These are phyloP conservation scores for Drosophila paucipuncta DNA, from an alignment of 2,888 invertebrate species.

Conservation along the genomic window DNA sequence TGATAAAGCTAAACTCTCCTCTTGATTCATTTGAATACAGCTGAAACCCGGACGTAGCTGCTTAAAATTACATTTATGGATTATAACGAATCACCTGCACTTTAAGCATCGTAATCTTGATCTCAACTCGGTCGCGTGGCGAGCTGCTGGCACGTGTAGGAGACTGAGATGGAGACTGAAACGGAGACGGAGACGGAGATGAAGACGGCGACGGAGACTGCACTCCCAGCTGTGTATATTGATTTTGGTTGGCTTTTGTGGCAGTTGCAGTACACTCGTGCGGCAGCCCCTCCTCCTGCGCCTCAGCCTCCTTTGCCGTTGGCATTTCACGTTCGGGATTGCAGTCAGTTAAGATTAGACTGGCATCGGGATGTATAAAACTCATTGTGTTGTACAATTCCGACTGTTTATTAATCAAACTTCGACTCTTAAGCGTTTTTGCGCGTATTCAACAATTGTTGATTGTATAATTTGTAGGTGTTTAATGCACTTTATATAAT, in stretches of 20 bases:
- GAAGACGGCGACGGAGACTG: not conserved
- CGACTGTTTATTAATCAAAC: not conserved
- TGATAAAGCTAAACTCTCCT: not conserved
- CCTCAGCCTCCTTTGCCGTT: not conserved
- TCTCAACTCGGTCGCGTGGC: conserved; percentile 56
- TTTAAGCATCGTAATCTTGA: conserved; percentile 74
- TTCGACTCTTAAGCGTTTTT: not conserved
- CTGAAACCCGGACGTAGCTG: conserved; percentile 8
- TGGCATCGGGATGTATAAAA: conserved; percentile 71
- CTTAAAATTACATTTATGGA: conserved; percentile 15
- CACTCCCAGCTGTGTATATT: conserved; percentile 12
- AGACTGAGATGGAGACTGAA: not conserved
- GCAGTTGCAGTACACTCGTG: not conserved
- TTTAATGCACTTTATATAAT: conserved; percentile 56
- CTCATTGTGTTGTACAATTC: conserved; percentile 53
- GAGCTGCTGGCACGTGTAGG: conserved; percentile 26
- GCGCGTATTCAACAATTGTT: conserved; percentile 17
- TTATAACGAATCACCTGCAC: conserved; percentile 64
- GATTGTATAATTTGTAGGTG: conserved; percentile 51
- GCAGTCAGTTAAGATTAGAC: conserved; percentile 40
- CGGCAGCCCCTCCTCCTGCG: not conserved
- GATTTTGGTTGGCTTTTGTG: conserved; percentile 13
- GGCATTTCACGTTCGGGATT: not conserved
- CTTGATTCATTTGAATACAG: conserved; percentile 4
- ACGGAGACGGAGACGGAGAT: not conserved